Evolutionary conservation across 2,113 vertebrate species (phyloP).

Genomic region (Toxotes chatareus): DNA sequence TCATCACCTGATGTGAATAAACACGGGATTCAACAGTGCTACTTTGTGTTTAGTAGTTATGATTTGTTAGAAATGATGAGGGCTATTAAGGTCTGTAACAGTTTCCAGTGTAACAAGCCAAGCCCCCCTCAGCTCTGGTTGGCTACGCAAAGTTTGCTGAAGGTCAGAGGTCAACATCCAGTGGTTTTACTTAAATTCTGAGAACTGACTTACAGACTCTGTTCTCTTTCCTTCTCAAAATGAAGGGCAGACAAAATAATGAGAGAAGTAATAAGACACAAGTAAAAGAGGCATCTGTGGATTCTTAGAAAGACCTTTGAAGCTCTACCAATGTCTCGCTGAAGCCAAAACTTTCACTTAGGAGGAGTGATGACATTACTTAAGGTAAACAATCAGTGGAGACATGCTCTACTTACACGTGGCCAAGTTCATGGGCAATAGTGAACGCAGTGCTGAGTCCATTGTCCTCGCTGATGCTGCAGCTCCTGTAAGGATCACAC

Average conservation of each 20-base stretch:
- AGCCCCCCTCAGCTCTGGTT: slow-evolving; percentile 16
- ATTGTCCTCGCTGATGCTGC: slow-evolving; percentile 97
- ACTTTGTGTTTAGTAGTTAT: slow-evolving; percentile 58
- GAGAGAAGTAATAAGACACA: slow-evolving; percentile 12
- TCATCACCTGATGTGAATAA: slow-evolving; percentile 73
- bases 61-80: slow-evolving; percentile 63
- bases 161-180: slow-evolving; percentile 7
- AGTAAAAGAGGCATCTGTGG: slow-evolving; percentile 6
- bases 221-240: slow-evolving; percentile 10
- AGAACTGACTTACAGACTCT: not conserved
- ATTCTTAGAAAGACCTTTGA: slow-evolving; percentile 34
- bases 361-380: not conserved
- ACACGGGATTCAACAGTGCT: slow-evolving; percentile 72
- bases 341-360: slow-evolving; percentile 2
- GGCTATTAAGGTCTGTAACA: slow-evolving; percentile 67
- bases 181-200: slow-evolving; percentile 29
- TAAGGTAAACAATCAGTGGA: slow-evolving; percentile 8
- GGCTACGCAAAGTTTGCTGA: slow-evolving; percentile 39
- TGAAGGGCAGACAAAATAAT: not conserved
- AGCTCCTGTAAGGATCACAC: slow-evolving; percentile 96
- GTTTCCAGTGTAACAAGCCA: slow-evolving; percentile 54
- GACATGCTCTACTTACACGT: slow-evolving; percentile 90
- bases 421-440: slow-evolving; percentile 97
- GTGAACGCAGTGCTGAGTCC: slow-evolving; percentile 98
- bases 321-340: slow-evolving; percentile 9